phyloP scores from a whole-genome alignment of 2,888 invertebrate genomes.

The Trachelus stipa region DNA sequence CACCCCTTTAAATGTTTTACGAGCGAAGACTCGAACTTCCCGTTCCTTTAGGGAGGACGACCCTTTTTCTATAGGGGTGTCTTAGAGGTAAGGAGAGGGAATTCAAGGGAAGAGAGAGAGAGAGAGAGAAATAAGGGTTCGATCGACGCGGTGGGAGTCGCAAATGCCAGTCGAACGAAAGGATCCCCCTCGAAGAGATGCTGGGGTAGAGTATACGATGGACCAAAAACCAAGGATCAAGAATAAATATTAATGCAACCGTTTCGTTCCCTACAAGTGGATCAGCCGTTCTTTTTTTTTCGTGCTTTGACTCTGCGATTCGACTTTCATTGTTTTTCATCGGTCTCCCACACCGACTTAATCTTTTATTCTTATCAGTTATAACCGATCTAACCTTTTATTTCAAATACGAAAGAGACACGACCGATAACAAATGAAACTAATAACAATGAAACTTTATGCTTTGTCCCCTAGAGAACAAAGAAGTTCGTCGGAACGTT shows the following conservation, averaged over 20 bases:
- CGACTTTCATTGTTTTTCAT: constrained; percentile 2
- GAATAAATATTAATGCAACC: constrained; percentile 23
- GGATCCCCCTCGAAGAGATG: not conserved
- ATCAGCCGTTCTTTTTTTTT: not conserved
- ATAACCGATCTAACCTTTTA: too few relatives aligned
- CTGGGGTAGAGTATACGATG: too few relatives aligned
- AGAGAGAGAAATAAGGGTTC: constrained; percentile 1
- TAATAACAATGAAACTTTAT: too few relatives aligned
- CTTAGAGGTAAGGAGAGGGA: not conserved
- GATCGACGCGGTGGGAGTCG: not conserved
- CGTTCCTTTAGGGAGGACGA: not conserved
- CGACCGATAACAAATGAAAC: too few relatives aligned
- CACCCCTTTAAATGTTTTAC: constrained; percentile 2
- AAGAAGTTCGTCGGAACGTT: too few relatives aligned
- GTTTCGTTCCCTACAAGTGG: constrained; percentile 7
- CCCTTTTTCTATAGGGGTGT: not conserved
- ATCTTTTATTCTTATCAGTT: too few relatives aligned
- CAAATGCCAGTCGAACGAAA: not conserved
- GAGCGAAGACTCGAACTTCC: not conserved
- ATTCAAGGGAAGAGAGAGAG: not conserved
- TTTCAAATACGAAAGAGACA: too few relatives aligned
- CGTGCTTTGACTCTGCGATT: constrained; percentile 6
- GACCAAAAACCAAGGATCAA: not conserved
- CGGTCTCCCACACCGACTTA: not conserved
- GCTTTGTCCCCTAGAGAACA: too few relatives aligned